phyloP scores from a whole-genome alignment of 2,113 vertebrate genomes.

The Tragelaphus strepsiceros region DNA sequence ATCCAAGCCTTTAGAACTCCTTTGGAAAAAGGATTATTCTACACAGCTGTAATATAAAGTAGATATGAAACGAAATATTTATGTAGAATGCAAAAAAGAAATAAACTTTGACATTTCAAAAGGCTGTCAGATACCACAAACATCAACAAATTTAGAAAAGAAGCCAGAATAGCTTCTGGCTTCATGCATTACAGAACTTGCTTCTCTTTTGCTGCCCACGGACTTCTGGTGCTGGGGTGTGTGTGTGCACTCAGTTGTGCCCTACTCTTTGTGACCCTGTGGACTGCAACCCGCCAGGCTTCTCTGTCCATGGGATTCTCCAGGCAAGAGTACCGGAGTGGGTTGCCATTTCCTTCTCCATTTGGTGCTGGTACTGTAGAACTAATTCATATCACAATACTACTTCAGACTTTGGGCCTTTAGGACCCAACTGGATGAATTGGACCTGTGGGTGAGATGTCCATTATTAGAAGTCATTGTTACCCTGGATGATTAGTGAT shows the following conservation, averaged over 20 bases:
- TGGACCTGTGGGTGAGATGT: no score
- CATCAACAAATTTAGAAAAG: not conserved
- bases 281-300: not conserved
- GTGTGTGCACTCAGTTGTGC: rapidly evolving
- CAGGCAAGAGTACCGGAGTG: not conserved
- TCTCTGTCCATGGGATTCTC: not conserved
- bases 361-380: not conserved
- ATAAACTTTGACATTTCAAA: not conserved
- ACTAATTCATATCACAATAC: not conserved
- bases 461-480: not conserved
- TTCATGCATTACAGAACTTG: not conserved
- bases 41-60: not conserved
- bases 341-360: not conserved
- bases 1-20: not conserved
- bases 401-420: not conserved
- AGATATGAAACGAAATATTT: not conserved
- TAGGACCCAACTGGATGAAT: not conserved
- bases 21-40: not conserved
- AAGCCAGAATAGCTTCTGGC: not conserved
- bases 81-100: not conserved
- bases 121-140: not conserved
- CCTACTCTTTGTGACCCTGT: not conserved
- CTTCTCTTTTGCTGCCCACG: not conserved
- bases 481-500: not conserved
- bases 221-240: not conserved